Evolutionary conservation across 2,888 invertebrate genomes (phyloP).

Genomic region (Antheraea assamensis): DNA sequence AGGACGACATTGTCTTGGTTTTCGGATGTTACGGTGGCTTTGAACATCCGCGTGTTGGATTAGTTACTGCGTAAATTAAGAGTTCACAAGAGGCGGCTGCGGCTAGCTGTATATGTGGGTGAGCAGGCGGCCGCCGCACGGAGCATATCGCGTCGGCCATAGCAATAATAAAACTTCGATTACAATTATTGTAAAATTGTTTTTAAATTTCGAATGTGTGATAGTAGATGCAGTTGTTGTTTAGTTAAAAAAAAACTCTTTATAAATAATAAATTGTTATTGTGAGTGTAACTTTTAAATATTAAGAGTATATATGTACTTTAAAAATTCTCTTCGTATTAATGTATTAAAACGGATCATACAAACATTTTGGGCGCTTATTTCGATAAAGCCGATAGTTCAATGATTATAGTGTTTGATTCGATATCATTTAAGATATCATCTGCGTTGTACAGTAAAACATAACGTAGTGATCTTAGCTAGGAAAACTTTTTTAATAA

Average conservation of each 20-base stretch:
- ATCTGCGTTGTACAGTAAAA: slow-evolving; percentile 78
- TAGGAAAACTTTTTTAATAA: slow-evolving; percentile 80
- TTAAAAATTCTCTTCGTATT: slow-evolving; percentile 52
- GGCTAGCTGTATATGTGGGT: background rate
- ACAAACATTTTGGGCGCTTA: slow-evolving; percentile 59
- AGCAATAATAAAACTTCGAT: slow-evolving; percentile 80
- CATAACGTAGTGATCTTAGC: slow-evolving; percentile 78
- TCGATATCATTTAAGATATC: slow-evolving; percentile 62
- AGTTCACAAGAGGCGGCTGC: background rate
- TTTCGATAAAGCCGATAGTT: slow-evolving; percentile 56
- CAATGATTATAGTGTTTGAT: slow-evolving; percentile 53
- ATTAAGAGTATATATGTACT: slow-evolving; percentile 55
- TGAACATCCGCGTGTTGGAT: background rate
- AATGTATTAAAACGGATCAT: slow-evolving; percentile 47
- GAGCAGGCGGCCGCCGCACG: slow-evolving; percentile 31
- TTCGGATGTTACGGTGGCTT: background rate
- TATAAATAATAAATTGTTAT: slow-evolving; percentile 79
- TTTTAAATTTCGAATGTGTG: slow-evolving; percentile 83
- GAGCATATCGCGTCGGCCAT: slow-evolving; percentile 63
- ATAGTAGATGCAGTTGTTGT: slow-evolving; percentile 83
- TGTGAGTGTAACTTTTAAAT: slow-evolving; percentile 79
- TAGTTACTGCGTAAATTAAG: background rate
- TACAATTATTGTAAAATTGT: slow-evolving; percentile 79
- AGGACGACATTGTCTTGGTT: background rate
- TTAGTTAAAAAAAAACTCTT: slow-evolving; percentile 77